Conservation (phyloP, 1,140 invertebrate genomes). For the Metopolophium dirhodum region DNA sequence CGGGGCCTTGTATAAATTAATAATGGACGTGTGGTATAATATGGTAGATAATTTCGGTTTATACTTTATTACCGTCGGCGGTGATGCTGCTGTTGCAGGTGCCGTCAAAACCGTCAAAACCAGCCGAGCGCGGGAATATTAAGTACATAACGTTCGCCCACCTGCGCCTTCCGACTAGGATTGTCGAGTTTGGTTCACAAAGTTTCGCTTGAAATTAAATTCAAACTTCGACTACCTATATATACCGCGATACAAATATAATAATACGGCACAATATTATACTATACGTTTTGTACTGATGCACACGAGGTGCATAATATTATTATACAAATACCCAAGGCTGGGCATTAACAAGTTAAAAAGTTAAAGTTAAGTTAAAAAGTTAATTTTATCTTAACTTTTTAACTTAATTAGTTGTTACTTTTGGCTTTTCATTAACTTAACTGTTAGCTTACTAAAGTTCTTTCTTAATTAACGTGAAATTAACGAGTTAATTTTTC, state of each 20-base stretch:
- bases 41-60: neutral
- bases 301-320: neutral
- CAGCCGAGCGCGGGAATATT: neutral
- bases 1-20: neutral
- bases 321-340: neutral
- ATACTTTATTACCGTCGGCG: neutral
- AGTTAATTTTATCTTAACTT: too few species aligned
- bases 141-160: neutral
- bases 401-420: too few species aligned
- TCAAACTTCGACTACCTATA: neutral
- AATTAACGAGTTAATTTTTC: too few species aligned
- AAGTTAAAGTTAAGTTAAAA: too few species aligned
- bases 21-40: neutral
- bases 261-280: neutral
- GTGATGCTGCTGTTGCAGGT: neutral
- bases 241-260: neutral
- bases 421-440: too few species aligned
- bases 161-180: neutral
- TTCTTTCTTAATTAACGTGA: too few species aligned
- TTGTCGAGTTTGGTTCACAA: neutral
- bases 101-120: neutral
- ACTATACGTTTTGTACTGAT: neutral
- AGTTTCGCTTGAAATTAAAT: neutral
- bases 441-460: too few species aligned
- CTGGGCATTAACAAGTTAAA: too few species aligned